Base-by-base conservation (phyloP, 2,797 vertebrate genomes). In the Smutsia gigantea region DNA sequence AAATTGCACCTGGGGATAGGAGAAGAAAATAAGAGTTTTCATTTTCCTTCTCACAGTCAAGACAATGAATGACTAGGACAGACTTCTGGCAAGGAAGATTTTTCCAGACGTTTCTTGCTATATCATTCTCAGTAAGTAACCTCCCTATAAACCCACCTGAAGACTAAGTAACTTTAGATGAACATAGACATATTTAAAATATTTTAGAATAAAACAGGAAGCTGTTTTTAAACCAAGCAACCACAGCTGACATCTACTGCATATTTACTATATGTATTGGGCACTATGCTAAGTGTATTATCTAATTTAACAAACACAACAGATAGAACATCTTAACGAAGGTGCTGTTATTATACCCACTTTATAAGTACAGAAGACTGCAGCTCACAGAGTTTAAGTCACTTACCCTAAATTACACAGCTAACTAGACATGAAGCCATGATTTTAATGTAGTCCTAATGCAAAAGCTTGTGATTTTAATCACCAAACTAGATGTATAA, bases 121-220 rank as follows among this genome's bases (percentile, higher is more conserved):
- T 61, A 17, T 66, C 34, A 14, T 51, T 79, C 55, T 92, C 59
- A 66, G 55, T n/a, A 13, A 77, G 12, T 61, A 75, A 66, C 12
- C 71, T 63, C 31, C 34, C 21, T 53, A 3, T 34, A 18, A 75
- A n/a, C 34, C 29, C 49, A 49, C 68, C 14, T 68, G 21, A 93
- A 87, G 42, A 42, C 57, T 87, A 59, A 51, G 31, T 72, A 51
- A 8, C 18, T 78, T 90, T 27, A 79, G 64, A 90, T 63, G 21
- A 94, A 92, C 53, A 82, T 63, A 69, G 66, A 31, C 34, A 68
- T 83, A 68, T 4, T 59, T 46, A 61, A 77, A 90, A 71, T 46
- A n/a, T 69, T 63, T 74, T 66, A 88, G 78, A 85, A 66, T 25
- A 96, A 82, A 96, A 42, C 13, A 89, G 18, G 34, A 90, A 84